Evolutionary conservation across 2,888 invertebrate genomes (phyloP).

Genomic region (Deilephila porcellus): DNA sequence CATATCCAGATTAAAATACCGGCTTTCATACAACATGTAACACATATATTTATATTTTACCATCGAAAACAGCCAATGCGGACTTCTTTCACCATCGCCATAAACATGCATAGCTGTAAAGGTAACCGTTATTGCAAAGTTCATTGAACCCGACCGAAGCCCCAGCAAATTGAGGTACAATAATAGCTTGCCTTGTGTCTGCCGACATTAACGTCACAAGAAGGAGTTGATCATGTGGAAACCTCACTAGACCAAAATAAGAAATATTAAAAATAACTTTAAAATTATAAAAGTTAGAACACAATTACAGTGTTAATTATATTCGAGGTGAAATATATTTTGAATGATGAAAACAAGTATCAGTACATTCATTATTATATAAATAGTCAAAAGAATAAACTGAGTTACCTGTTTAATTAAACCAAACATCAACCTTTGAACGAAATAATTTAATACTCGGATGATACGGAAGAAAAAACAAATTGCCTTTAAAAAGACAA

Average conservation of each 20-base stretch:
- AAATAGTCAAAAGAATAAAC: not conserved
- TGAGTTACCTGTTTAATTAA: not conserved
- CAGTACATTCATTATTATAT: too few relatives aligned
- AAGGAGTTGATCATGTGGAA: not conserved
- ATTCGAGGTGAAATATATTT: not conserved
- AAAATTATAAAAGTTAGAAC: not conserved
- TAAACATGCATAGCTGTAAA: slow-evolving; percentile 34
- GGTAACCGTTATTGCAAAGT: slow-evolving; percentile 45
- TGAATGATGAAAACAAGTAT: slow-evolving; percentile 4
- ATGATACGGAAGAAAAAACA: too few relatives aligned
- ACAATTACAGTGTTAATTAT: not conserved
- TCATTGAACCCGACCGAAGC: slow-evolving; percentile 51
- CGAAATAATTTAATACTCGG: too few relatives aligned
- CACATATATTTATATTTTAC: slow-evolving; percentile 4
- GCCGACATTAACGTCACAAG: not conserved
- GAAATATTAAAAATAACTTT: not conserved
- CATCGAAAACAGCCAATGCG: slow-evolving; percentile 16
- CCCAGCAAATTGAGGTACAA: slow-evolving; percentile 49
- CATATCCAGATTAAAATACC: not conserved
- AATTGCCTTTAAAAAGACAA: too few relatives aligned
- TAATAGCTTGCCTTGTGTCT: slow-evolving; percentile 16
- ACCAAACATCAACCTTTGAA: not conserved
- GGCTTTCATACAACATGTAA: not conserved
- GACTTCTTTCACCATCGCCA: slow-evolving; percentile 28
- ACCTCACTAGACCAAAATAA: not conserved